Percentiles rank a stretch among this genome's conserved stretches.
phyloP scores from a whole-genome alignment of 1,140 invertebrate species.

The Teleogryllus occipitalis region DNA sequence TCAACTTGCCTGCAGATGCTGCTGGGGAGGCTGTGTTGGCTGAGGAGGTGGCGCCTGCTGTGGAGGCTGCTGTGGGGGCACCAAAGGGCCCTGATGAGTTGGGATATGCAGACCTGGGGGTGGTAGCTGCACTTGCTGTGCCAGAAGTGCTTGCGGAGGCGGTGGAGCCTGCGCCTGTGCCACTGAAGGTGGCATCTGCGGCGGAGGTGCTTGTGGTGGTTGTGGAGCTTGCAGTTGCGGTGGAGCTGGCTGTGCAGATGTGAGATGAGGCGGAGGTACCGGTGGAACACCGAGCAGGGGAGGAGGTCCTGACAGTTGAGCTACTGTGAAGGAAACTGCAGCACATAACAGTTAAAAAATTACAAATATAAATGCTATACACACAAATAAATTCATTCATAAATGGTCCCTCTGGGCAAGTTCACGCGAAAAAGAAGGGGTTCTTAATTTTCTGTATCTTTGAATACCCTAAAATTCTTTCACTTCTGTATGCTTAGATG shows the following conservation, averaged over 20 bases:
- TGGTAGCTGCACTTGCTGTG: constrained; percentile 20
- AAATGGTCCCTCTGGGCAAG: no score
- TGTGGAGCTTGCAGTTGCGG: neutral
- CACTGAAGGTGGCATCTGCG: constrained; percentile 12
- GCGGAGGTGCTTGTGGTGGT: constrained; percentile 12
- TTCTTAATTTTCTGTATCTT: no score
- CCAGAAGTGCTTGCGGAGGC: constrained; percentile 14
- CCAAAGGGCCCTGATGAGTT: constrained; percentile 19
- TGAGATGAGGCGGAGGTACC: constrained; percentile 19
- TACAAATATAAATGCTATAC: no score
- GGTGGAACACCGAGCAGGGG: constrained; percentile 20
- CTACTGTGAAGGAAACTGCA: constrained; percentile 7
- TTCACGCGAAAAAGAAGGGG: no score
- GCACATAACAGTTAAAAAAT: neutral
- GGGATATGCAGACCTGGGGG: constrained; percentile 21
- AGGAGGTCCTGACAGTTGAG: constrained; percentile 17
- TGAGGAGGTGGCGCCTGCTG: constrained; percentile 10
- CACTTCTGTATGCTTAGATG: no score
- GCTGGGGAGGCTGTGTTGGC: neutral
- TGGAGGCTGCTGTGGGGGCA: constrained; percentile 12
- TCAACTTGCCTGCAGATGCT: constrained; percentile 17
- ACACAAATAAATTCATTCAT: no score
- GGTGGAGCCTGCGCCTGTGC: constrained; percentile 6
- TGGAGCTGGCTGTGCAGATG: constrained; percentile 1
- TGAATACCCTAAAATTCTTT: no score